A percentile compares a stretch with the other conserved stretches of the same genome.
Conservation (phyloP, 2,797 vertebrate species). For the Typhlichthys eigenmanni region DNA sequence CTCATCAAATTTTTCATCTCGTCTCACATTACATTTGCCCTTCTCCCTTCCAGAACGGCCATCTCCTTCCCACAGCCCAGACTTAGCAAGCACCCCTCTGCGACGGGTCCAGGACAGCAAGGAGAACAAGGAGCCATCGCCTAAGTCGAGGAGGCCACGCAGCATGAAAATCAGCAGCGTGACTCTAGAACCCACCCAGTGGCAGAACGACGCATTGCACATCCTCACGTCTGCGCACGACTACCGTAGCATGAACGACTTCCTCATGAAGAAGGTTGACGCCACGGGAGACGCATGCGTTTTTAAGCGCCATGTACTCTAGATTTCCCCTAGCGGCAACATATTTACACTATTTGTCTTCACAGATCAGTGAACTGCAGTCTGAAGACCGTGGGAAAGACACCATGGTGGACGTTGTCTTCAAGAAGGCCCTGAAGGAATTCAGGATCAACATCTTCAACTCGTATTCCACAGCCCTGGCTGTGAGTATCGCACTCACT, state of each 20-base stretch:
- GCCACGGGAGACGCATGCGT: no score
- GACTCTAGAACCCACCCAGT: constrained; percentile 85
- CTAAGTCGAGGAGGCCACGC: constrained; percentile 86
- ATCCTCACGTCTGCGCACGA: constrained; percentile 88
- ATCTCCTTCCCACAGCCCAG: constrained; percentile 83
- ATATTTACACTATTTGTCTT: constrained; percentile 5
- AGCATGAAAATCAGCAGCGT: constrained; percentile 91
- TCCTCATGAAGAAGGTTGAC: constrained; percentile 93
- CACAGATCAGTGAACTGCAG: constrained; percentile 90
- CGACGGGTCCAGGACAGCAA: constrained; percentile 78
- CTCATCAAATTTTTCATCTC: background rate
- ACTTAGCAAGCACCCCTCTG: constrained; percentile 69
- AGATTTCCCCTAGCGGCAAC: no score
- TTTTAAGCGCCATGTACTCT: background rate
- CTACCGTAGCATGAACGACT: constrained; percentile 96
- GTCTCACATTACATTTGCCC: background rate
- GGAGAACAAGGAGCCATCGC: constrained; percentile 93
- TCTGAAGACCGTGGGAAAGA: constrained; percentile 94
- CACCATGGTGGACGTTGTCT: constrained; percentile 93
- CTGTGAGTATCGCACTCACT: constrained; percentile 75
- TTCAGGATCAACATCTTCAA: constrained; percentile 98
- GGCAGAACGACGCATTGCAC: constrained; percentile 91
- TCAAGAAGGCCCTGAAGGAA: constrained; percentile 95
- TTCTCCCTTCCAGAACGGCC: constrained; percentile 34
- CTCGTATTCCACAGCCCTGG: constrained; percentile 91